Conservation (phyloP, 2,797 vertebrate genomes). For the Anguilla marmorata region DNA sequence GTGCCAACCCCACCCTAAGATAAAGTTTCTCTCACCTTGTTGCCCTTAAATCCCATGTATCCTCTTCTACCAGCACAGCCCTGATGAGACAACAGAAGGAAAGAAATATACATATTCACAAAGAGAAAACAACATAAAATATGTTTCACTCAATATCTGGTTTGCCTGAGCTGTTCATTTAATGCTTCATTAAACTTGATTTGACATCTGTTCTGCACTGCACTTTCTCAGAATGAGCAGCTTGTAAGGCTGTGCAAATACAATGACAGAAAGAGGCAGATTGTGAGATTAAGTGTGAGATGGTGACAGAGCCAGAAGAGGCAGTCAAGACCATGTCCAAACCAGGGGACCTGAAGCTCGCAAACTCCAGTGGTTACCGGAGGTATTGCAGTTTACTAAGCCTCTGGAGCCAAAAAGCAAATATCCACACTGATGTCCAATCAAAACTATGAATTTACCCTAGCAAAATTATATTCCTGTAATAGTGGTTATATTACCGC, state of each 20-base stretch:
- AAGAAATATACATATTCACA: slow-evolving; percentile 11
- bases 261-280: not conserved
- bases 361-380: too few relatives aligned
- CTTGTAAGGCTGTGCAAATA: not conserved
- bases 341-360: too few relatives aligned
- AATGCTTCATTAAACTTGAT: not conserved
- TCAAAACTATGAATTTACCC: too few relatives aligned
- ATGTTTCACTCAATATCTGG: not conserved
- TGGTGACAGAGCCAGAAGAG: not conserved
- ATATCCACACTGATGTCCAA: too few relatives aligned
- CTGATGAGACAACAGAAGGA: slow-evolving; percentile 54
- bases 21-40: slow-evolving; percentile 71
- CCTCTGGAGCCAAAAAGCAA: too few relatives aligned
- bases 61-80: slow-evolving; percentile 76
- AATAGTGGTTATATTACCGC: too few relatives aligned
- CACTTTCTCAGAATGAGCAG: not conserved
- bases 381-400: too few relatives aligned
- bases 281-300: not conserved
- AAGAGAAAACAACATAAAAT: not conserved
- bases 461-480: too few relatives aligned
- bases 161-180: not conserved
- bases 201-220: not conserved
- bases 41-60: slow-evolving; percentile 74
- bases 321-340: not conserved
- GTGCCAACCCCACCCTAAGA: not conserved